A percentile compares a stretch with the other conserved stretches of the same genome.
Evolutionary conservation across 2,888 invertebrate genomes (phyloP).

Genomic region (Cotesia congregata): DNA sequence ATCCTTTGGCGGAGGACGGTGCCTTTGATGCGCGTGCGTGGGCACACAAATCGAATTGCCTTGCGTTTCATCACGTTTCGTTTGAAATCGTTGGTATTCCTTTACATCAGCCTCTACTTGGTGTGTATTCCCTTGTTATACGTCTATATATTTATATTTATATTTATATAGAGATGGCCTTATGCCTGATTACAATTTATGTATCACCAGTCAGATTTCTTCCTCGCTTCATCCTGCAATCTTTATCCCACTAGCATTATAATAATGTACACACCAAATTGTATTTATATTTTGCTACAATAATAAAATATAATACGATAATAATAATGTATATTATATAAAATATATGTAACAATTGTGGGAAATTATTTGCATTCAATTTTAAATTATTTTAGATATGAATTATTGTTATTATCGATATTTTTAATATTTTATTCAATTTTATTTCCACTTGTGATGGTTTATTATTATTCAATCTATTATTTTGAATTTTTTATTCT

Average conservation of each 20-base stretch:
- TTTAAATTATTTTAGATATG: too few species aligned
- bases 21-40: slow-evolving; percentile 66
- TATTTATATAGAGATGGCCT: background rate
- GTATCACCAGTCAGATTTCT: slow-evolving; percentile 43
- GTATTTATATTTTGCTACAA: slow-evolving; percentile 1
- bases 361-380: too few species aligned
- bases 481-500: too few species aligned
- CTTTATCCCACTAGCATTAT: slow-evolving; percentile 5
- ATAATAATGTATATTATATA: background rate
- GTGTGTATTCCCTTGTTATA: background rate
- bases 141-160: background rate
- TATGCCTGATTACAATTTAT: slow-evolving; percentile 66
- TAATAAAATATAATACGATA: too few species aligned
- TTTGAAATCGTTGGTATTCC: slow-evolving; percentile 54
- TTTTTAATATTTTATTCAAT: too few species aligned
- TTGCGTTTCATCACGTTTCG: slow-evolving; percentile 66
- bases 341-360: background rate
- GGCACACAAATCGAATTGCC: slow-evolving; percentile 67
- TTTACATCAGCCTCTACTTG: slow-evolving; percentile 12
- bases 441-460: too few species aligned
- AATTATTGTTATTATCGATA: too few species aligned
- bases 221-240: slow-evolving; percentile 22
- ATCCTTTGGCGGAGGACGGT: slow-evolving; percentile 60
- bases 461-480: too few species aligned
- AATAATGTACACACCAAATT: background rate